Evolutionary conservation across 2,113 vertebrate species (phyloP).

Genomic region (Erythrocercus mccallii): DNA sequence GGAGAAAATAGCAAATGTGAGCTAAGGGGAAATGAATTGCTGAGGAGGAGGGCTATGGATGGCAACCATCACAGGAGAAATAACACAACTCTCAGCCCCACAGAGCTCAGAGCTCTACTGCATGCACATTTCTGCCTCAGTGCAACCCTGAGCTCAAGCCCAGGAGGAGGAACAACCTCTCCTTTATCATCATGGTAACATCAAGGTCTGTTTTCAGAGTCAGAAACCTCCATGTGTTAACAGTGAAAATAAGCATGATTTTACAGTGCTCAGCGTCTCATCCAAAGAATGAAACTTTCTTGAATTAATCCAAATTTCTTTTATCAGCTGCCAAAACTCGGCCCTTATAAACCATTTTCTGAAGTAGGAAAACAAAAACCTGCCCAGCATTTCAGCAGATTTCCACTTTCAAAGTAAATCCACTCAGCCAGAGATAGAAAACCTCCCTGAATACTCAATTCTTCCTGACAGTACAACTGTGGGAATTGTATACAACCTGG

Average conservation of each 20-base stretch:
- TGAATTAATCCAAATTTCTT: background rate
- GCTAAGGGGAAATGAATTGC: background rate
- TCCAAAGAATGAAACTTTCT: background rate
- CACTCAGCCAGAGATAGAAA: background rate
- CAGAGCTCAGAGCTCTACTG: background rate
- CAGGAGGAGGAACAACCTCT: background rate
- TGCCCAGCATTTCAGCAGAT: background rate
- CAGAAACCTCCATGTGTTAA: background rate
- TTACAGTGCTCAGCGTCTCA: background rate
- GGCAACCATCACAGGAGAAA: background rate
- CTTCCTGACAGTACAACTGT: fast-evolving
- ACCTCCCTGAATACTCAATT: background rate
- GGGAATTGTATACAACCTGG: background rate
- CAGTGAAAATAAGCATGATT: background rate
- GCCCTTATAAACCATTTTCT: background rate
- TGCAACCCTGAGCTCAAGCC: background rate
- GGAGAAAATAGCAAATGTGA: background rate
- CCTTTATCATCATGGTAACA: fast-evolving
- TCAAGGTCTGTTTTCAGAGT: background rate
- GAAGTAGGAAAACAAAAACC: background rate
- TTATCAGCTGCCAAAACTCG: fast-evolving
- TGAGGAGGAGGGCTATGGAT: background rate
- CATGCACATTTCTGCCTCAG: background rate
- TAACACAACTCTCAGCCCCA: background rate
- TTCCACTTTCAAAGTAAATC: background rate